Base-by-base conservation (phyloP, 53 echinoderm and acorn worm species). In the Hippasteria phrygiana region DNA sequence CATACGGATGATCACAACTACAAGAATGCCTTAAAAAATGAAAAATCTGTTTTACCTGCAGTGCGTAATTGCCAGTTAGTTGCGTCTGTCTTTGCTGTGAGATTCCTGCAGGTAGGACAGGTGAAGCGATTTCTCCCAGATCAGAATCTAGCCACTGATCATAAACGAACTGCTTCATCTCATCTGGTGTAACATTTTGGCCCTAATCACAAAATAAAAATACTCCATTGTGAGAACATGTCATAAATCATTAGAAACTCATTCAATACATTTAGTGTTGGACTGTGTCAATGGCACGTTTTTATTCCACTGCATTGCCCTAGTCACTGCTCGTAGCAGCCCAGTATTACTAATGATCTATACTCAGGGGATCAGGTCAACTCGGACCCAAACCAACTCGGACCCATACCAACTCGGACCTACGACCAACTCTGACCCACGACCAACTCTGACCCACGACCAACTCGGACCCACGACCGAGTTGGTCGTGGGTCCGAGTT, bases 121-220 rank as follows among this genome's bases (percentile, higher is more conserved):
- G 94, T 1, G 91, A 78, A 27, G 96, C 92, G 1, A 99, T 90
- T 77, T 99, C 99, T 42, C 43, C 67, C 14, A 99, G 67, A 55
- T 99, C 99, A 2, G 94, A 95, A 62, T 92, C 94, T 62, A 94
- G 71, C 99, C 99, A 99, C 66, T 99, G 99, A 27, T 99, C 99
- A 90, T 99, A 96, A 0, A 99, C 99, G 27, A 91, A 29, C 74
- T 94, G 74, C 50, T 89, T 90, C 33, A 97, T 89, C 66, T 88
- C 85, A 34, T 81, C 78, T 5, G 59, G 34, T n/a, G 46, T 90
- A 3, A 90, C 77, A 41, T 72, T 64, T 46, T 80, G 37, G 33
- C 62, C 67, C 94, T 92, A 27, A 18, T 53, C 50, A 3, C 13
- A 42, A n/a, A n/a, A n/a, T n/a, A n/a, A n/a, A n/a, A n/a, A n/a